A percentile compares a stretch with the other conserved stretches of the same genome.
These are phyloP conservation scores for Acanthaster planci DNA, from an alignment of 35 echinoderm and acorn worm genomes.

Conservation along the genomic window DNA sequence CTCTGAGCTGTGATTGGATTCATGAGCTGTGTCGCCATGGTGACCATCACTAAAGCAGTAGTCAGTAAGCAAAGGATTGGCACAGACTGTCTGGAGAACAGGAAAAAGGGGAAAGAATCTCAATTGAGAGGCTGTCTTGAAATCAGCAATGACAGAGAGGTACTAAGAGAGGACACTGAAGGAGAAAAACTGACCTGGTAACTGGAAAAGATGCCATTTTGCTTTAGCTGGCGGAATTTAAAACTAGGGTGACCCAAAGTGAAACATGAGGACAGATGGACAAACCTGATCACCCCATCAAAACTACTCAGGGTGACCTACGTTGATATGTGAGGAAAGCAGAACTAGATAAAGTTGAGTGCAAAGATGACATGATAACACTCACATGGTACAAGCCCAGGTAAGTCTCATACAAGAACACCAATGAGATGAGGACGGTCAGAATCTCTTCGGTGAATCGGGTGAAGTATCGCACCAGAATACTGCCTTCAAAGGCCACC, in stretches of 20 bases:
- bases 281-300: too few relatives aligned
- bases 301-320: too few relatives aligned
- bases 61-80: conserved; percentile 44
- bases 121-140: background rate
- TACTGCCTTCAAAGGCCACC: conserved; percentile 92
- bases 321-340: too few relatives aligned
- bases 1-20: background rate
- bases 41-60: conserved; percentile 21
- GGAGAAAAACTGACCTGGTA: too few relatives aligned
- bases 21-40: background rate
- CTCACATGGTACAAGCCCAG: conserved; percentile 92
- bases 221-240: too few relatives aligned
- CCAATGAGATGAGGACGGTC: conserved; percentile 80
- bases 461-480: conserved; percentile 87
- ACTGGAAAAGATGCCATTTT: too few relatives aligned
- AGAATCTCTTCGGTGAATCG: conserved; percentile 98
- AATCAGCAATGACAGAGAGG: background rate
- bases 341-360: too few relatives aligned
- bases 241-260: too few relatives aligned
- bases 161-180: too few relatives aligned
- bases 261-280: too few relatives aligned
- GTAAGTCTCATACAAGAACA: conserved; percentile 96
- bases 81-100: conserved; percentile 35
- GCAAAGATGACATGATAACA: conserved; percentile 14
- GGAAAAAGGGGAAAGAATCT: background rate